phyloP scores from a whole-genome alignment of 2,888 invertebrate species.

The Uloborus plumipes region DNA sequence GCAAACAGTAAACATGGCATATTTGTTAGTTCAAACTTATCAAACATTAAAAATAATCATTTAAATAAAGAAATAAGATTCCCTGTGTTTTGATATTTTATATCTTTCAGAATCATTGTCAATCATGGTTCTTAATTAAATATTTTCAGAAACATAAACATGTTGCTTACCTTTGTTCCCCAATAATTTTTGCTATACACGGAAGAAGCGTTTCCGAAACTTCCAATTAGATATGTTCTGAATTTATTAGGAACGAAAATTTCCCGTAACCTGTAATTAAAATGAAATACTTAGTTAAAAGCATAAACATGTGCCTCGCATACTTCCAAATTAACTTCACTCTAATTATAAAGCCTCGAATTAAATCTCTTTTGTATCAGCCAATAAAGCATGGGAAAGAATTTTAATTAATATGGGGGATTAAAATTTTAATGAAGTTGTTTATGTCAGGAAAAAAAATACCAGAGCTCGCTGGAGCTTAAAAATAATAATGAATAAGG shows the following conservation, averaged over 20 bases:
- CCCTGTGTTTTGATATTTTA: no score
- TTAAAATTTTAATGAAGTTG: conserved; percentile 7
- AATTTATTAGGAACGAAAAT: conserved; percentile 23
- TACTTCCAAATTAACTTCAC: not conserved
- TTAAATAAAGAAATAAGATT: no score
- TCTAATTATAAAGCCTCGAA: not conserved
- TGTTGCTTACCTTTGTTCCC: conserved; percentile 29
- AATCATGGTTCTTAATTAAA: no score
- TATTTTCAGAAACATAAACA: no score
- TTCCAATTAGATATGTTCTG: conserved; percentile 22
- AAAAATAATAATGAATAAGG: no score
- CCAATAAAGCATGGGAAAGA: not conserved
- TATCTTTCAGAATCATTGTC: no score
- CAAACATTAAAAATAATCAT: no score
- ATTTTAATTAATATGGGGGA: conserved; percentile 7
- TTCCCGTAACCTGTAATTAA: conserved; percentile 33
- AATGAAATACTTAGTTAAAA: conserved; percentile 4
- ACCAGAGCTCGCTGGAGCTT: not conserved
- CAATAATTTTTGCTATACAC: conserved; percentile 32
- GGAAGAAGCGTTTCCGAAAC: conserved; percentile 12
- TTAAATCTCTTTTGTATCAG: conserved; percentile 3
- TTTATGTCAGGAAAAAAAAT: not conserved
- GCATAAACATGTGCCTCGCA: not conserved
- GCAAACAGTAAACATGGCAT: no score
- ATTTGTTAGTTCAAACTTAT: no score